Percentiles rank a stretch among this genome's conserved stretches.
Evolutionary conservation across 1,140 invertebrate species (phyloP).

Genomic region (Saccostrea glomerata): DNA sequence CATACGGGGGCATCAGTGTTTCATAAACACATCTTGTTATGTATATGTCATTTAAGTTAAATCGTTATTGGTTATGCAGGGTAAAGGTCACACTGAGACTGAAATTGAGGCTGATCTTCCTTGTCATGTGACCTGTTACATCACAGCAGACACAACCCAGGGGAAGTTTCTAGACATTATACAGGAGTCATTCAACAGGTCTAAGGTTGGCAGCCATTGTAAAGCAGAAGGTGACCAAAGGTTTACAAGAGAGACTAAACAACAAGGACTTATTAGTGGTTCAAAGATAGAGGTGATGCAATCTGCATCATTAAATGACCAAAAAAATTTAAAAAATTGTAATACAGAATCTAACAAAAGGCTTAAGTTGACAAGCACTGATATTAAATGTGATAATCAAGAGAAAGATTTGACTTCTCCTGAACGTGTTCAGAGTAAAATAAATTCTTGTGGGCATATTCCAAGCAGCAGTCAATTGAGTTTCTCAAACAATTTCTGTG

Average conservation of each 20-base stretch:
- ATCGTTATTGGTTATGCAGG: background rate
- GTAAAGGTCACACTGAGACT: background rate
- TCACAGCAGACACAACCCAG: constrained; percentile 66
- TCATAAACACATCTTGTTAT: no score
- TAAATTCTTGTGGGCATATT: background rate
- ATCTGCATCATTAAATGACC: background rate
- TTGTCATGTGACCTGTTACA: constrained; percentile 69
- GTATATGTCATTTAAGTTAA: no score
- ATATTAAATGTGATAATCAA: background rate
- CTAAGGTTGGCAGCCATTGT: background rate
- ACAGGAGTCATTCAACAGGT: constrained; percentile 18
- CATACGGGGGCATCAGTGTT: no score
- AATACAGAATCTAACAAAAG: background rate
- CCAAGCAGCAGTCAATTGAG: background rate
- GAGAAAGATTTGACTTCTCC: background rate
- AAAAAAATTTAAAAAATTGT: background rate
- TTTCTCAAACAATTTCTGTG: background rate
- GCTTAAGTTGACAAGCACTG: background rate
- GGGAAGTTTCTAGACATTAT: constrained; percentile 64
- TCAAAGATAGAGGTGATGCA: background rate
- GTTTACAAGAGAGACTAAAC: background rate
- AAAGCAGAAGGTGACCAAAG: background rate
- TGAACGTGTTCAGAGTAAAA: background rate
- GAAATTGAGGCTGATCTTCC: constrained; percentile 55
- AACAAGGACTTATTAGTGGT: background rate